phyloP scores from a whole-genome alignment of 2,113 vertebrate species.

The Scytalopus superciliaris region DNA sequence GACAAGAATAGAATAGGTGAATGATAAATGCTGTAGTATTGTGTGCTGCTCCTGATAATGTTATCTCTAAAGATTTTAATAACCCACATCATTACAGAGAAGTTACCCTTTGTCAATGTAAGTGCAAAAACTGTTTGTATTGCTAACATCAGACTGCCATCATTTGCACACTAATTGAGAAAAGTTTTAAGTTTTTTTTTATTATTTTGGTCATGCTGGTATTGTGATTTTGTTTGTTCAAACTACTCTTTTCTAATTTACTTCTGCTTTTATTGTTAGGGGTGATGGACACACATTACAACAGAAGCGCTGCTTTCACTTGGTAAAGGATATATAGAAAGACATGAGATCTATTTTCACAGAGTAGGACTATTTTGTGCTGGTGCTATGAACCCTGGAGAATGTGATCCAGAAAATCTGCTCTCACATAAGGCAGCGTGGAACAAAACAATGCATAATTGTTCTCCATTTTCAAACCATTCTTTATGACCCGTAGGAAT shows the following conservation, averaged over 20 bases:
- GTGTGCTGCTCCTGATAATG: neutral
- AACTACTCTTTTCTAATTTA: neutral
- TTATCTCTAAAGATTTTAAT: constrained; percentile 1
- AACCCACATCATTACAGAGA: neutral
- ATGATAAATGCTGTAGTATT: neutral
- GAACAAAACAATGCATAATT: neutral
- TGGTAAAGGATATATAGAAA: neutral
- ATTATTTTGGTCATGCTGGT: neutral
- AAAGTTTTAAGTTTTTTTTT: neutral
- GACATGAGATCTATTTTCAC: neutral
- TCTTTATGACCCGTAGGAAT: neutral
- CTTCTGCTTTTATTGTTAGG: neutral
- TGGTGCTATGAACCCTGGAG: neutral
- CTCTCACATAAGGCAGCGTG: neutral
- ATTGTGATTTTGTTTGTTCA: neutral
- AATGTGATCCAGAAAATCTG: neutral
- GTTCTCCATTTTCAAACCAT: neutral
- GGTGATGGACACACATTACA: neutral
- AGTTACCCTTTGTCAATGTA: neutral
- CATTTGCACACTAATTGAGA: neutral
- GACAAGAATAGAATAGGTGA: neutral
- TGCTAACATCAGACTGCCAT: neutral
- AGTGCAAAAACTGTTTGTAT: neutral
- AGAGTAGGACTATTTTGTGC: neutral
- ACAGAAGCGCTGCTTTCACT: neutral